Evolutionary conservation across 2,888 invertebrate genomes (phyloP), one percentile per base, ranked within the genome.

Genomic region (Himalopsyche anomala): DNA sequence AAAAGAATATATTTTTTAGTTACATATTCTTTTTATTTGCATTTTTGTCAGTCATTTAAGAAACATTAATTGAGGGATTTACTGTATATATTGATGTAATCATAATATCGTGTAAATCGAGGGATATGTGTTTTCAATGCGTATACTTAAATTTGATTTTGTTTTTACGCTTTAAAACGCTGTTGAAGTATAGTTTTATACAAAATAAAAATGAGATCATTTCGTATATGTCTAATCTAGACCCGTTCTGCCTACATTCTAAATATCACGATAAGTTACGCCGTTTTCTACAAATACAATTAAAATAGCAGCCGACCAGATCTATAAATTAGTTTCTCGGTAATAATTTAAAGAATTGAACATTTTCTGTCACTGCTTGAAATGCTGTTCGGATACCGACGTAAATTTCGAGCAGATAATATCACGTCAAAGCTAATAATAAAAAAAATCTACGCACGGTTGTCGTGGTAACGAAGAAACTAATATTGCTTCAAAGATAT

Each of bases 251-350:
- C 74, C 74, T 74, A 74, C 74, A 74, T 74, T 74, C 74, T 36
- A 74, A 74, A 74, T 74, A 74, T 38, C 74, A 36, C 11, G 36
- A 74, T 74, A 74, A 74, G 9, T 74, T 74, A 74, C 74, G 36
- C 28, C 74, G 36, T 74, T 74, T 74, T 74, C 74, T 74, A 74
- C 74, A 74, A 74, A 74, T 12, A 74, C 74, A 74, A 74, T 74
- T 74, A 74, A 74, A 74, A 74, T 74, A 36, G 74, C 74, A 6
- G 74, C 74, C 2, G 38, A 74, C 74, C 36, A 74, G 74, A 74
- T 28, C 74, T 74, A 74, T 74, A 74, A 74, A 74, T 74, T 74
- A 74, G 74, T 74, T 74, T 15, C 74, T 38, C 15, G 15, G 74
- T 36, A 74, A 74, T 74, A 74, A 74, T 38, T 74, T 74, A 36